These are phyloP conservation scores for Falcunculus frontatus DNA, from an alignment of 2,113 vertebrate genomes.

Conservation along the genomic window DNA sequence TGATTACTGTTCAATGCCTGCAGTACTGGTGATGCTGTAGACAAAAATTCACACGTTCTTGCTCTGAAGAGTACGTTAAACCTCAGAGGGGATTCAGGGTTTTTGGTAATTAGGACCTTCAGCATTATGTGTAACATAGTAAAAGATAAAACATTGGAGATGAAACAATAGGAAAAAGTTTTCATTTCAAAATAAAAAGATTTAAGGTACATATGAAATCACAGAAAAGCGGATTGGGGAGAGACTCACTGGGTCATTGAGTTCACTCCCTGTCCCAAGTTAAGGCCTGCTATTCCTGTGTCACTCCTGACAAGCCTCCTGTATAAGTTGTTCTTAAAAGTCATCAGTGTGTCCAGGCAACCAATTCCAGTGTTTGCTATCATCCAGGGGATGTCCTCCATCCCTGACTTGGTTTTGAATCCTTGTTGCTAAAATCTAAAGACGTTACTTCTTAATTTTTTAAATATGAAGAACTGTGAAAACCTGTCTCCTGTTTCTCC, in stretches of 20 bases:
- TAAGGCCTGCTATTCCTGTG: background rate
- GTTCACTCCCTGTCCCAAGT: background rate
- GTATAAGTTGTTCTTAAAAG: background rate
- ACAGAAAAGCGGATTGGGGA: background rate
- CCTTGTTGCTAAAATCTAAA: background rate
- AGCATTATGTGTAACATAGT: background rate
- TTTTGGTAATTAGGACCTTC: background rate
- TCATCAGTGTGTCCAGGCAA: background rate
- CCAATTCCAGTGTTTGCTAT: background rate
- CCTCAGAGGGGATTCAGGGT: background rate
- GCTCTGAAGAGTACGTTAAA: background rate
- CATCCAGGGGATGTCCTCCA: background rate
- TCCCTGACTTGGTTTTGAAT: background rate
- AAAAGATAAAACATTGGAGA: background rate
- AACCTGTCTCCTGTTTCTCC: background rate
- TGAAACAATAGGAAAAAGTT: background rate
- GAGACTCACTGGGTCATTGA: background rate
- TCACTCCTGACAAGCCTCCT: background rate
- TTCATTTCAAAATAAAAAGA: background rate
- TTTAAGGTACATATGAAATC: background rate
- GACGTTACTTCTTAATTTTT: background rate
- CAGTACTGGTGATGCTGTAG: background rate
- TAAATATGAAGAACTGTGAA: background rate
- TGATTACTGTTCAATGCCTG: background rate
- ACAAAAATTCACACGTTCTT: background rate